phyloP scores from a whole-genome alignment of 2,888 invertebrate species.

The Ophion ventricosus region DNA sequence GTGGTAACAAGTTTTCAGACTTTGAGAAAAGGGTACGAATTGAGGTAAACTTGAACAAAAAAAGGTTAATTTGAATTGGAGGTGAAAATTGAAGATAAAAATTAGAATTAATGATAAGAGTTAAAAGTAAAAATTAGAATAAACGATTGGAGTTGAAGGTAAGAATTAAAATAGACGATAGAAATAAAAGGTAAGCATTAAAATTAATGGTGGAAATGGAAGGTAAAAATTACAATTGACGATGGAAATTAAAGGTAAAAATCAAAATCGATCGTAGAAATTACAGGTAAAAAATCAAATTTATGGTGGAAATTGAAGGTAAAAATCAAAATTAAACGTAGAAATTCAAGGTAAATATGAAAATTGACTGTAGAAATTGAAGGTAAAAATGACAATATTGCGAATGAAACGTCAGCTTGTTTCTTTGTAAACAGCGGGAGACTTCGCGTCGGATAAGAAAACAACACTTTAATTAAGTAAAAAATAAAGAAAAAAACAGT shows the following conservation, averaged over 20 bases:
- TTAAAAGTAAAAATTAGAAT: not conserved
- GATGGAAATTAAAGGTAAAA: not conserved
- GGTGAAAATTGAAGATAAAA: not conserved
- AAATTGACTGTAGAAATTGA: not conserved
- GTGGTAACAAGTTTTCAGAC: no score
- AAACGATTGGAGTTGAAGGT: not conserved
- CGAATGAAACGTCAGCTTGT: not conserved
- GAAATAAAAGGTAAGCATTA: not conserved
- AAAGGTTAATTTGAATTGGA: no score
- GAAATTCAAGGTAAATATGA: not conserved
- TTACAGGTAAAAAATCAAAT: not conserved
- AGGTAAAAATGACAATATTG: not conserved
- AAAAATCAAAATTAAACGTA: not conserved
- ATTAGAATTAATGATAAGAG: not conserved
- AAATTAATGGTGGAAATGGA: not conserved
- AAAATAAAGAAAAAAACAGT: not conserved
- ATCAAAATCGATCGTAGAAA: not conserved
- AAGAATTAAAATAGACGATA: not conserved
- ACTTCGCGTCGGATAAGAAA: not conserved
- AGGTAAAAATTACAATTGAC: not conserved
- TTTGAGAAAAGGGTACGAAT: no score
- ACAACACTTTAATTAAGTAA: not conserved
- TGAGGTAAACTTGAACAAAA: no score
- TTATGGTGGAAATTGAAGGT: not conserved
- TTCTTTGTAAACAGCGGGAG: slow-evolving; percentile 1